Base-by-base conservation (phyloP, 2,797 vertebrate genomes). In the Ibycter americanus region DNA sequence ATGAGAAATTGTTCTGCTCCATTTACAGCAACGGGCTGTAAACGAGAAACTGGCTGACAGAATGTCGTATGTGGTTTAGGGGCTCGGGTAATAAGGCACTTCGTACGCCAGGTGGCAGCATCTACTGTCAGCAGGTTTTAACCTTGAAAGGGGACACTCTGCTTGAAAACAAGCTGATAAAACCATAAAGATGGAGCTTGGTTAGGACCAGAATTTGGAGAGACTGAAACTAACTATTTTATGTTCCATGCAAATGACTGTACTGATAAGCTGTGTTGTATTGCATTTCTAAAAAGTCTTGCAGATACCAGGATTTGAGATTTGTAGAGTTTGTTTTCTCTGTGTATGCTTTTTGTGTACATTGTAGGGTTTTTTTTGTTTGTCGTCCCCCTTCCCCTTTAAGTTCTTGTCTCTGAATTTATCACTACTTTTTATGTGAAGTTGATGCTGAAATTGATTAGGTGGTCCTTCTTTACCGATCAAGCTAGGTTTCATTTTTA, bases 81-180 rank as follows among this genome's bases (percentile, higher is more conserved):
- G 7, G 2, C 32, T 76, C 0, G 5, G 32, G 29, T 47, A 27
- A 8, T 77, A 8, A 31, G 44, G 70, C 38, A 15, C 8, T 11
- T 63, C 47, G 66, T 73, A 73, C 94, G 2, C 62, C 77, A 97
- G 96, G 78, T 94, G 95, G 96, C 91, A 89, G 59, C n/a, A 52
- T 67, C 47, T 70, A 7, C 83, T 67, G 49, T 47, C 3, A 2
- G 19, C 46, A 26, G 36, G 7, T 51, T 83, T 38, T n/a, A 34
- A 44, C 32, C 76, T 63, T 65, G 58, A 52, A 11, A 61, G 7
- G 15, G 11, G 7, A 78, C n/a, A 25, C 51, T 55, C 55, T 58
- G 67, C 42, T 55, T 25, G 1, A 26, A 36, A 52, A 34, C 59
- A 36, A 55, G 34, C 29, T 11, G 2, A 4, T 19, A 12, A 63